Evolutionary conservation across 2,888 invertebrate species (phyloP).

Genomic region (Nudaria mundana): DNA sequence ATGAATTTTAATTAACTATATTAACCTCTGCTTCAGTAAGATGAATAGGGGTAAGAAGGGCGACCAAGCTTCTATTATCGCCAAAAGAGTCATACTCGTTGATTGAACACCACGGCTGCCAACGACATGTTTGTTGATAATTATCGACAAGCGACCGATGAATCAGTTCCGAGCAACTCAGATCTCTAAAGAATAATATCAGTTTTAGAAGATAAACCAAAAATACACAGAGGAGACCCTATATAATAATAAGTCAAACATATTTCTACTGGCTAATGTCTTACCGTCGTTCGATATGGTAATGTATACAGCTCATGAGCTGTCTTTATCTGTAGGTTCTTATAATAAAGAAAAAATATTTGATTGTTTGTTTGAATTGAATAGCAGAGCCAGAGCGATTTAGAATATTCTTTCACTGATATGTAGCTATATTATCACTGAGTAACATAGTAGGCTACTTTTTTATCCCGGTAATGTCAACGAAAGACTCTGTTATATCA

Average conservation of each 20-base stretch:
- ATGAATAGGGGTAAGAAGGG: slow-evolving; percentile 60
- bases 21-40: slow-evolving; percentile 63
- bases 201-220: not conserved
- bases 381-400: too few species aligned
- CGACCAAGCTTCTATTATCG: slow-evolving; percentile 56
- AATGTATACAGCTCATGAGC: too few species aligned
- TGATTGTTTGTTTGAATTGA: too few species aligned
- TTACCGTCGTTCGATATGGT: too few species aligned
- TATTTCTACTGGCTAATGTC: too few species aligned
- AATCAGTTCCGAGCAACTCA: slow-evolving; percentile 64
- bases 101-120: slow-evolving; percentile 68
- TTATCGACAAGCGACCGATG: slow-evolving; percentile 54
- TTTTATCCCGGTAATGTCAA: too few species aligned
- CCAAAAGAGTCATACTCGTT: slow-evolving; percentile 64
- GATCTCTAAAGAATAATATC: slow-evolving; percentile 43
- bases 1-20: not conserved
- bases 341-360: too few species aligned
- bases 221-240: not conserved
- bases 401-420: too few species aligned
- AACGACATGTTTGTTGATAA: slow-evolving; percentile 52
- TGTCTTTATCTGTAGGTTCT: too few species aligned
- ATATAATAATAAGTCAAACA: not conserved
- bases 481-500: too few species aligned
- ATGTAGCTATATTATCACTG: too few species aligned
- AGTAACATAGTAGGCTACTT: too few species aligned